Base-by-base conservation (phyloP, 2,113 vertebrate genomes). In the Empidonax alnorum region DNA sequence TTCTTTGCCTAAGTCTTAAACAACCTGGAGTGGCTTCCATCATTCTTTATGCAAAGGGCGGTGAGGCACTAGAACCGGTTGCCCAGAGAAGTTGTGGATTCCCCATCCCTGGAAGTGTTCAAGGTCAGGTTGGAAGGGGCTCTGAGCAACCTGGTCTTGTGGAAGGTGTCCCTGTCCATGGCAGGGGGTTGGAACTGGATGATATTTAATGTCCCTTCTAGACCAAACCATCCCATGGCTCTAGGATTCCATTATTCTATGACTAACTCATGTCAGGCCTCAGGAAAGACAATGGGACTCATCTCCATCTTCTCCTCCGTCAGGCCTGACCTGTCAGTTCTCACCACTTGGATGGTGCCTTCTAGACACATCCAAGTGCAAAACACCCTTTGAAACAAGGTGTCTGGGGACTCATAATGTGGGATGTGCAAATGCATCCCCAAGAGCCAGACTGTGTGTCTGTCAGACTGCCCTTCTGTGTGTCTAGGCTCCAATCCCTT, bases 121-220 rank as follows among this genome's bases (percentile, higher is more conserved):
- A 47, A 31, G n/a, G n/a, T 17, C 53, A 61, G n/a, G 7, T 0
- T 18, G 39, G 39, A 75, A 0, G 0, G 9, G n/a, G 4, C 14
- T 41, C 25, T 17, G 69, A 75, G 30, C 30, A 62, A 14, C 3
- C 16, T 61, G 53, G 13, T 1, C 1, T 2, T 35, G 13, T 55
- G 24, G 11, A 31, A 68, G 3, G 39, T 35, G n/a, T 30, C 28
- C 39, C 20, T 46, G 33, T 0, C 46, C 24, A 41, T 47, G 17
- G 39, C 30, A 61, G 39, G 14, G 28, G 10, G 7, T 24, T 75
- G n/a, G 24, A 68, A 62, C 6, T 19, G 3, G 8, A 35, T 41
- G 16, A 12, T 31, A 21, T 61, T 31, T 39, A n/a, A 75, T 3
- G 7, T 46, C 33, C 7, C 52, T 61, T 61, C 13, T 30, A 68